A percentile compares a stretch with the other conserved stretches of the same genome.
Conservation (phyloP, 1,140 invertebrate genomes). For the Popillia japonica region DNA sequence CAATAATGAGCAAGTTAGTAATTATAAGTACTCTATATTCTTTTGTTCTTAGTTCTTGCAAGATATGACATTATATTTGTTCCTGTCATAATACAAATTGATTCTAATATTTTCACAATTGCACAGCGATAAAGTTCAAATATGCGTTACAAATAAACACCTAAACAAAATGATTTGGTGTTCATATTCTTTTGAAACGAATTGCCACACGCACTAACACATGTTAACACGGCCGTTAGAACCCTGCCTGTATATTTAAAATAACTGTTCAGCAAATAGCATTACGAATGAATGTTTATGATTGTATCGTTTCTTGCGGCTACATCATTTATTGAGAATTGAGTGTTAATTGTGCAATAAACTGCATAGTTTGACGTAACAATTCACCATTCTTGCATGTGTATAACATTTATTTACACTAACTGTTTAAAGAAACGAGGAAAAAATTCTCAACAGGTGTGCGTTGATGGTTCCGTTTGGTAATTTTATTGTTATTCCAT, state of each 20-base stretch:
- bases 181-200: not conserved
- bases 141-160: conserved; percentile 24
- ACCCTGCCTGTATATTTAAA: conserved; percentile 8
- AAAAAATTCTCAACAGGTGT: conserved; percentile 10
- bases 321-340: conserved; percentile 28
- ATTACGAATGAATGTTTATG: not conserved
- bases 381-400: conserved; percentile 23
- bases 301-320: conserved; percentile 17
- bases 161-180: conserved; percentile 15
- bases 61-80: no score
- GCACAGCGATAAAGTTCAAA: not conserved
- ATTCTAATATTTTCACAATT: not conserved
- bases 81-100: not conserved
- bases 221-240: conserved; percentile 21
- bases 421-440: conserved; percentile 1
- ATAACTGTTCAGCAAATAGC: conserved; percentile 30
- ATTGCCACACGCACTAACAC: conserved; percentile 2
- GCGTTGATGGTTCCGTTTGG: not conserved
- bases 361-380: conserved; percentile 28
- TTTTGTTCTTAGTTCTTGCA: no score
- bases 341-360: conserved; percentile 33
- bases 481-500: not conserved
- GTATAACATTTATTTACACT: conserved; percentile 14
- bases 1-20: no score
- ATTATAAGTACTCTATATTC: no score